Base-by-base conservation (phyloP, 2,113 vertebrate species). In the Ornithorhynchus anatinus region DNA sequence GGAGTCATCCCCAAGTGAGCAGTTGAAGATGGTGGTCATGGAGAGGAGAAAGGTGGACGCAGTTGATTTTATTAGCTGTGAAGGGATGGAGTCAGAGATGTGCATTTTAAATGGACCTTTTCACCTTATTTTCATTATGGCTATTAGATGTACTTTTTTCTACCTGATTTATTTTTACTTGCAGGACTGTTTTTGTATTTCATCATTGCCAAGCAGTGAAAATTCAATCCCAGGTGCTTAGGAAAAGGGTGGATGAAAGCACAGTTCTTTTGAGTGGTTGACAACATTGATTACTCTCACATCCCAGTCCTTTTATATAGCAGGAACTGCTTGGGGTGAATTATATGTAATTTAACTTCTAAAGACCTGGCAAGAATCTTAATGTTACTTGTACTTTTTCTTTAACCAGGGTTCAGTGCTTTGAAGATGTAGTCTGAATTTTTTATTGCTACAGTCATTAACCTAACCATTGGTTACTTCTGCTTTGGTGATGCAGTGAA, bases 251-350 rank as follows among this genome's bases (percentile, higher is more conserved):
- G 13, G 2, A 40, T 35, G 2, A 50, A 27, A 50, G 16, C 25
- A 29, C 3, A 50, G 25, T 29, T 27, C 15, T 13, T 51, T 25
- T 59, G 19, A 3, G 36, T 47, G 4, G 11, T 15, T 60, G 36
- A 50, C 19, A 19, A n/a, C 44, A 69, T 79, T 54, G 35, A 47
- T 62, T 45, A 65, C 8, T 13, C 2, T 59, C 44, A n/a, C 12
- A 60, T 45, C 15, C 9, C 68, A 42, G 56, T 31, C 4, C 36
- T 79, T 81, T 17, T 27, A 22, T 78, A 50, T 20, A 73, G 9
- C 0, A 72, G 19, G 50, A 58, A 29, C 0, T 16, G 4, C 5
- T 32, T 72, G 5, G 32, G 1, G 13, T 60, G 23, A 85, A 72
- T 54, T 56, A 60, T 5, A 53, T 25, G n/a, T 2, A 10, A 33